Evolutionary conservation across 2,113 vertebrate species (phyloP), one percentile per base, ranked within the genome.

Genomic region (Rallus limicola): DNA sequence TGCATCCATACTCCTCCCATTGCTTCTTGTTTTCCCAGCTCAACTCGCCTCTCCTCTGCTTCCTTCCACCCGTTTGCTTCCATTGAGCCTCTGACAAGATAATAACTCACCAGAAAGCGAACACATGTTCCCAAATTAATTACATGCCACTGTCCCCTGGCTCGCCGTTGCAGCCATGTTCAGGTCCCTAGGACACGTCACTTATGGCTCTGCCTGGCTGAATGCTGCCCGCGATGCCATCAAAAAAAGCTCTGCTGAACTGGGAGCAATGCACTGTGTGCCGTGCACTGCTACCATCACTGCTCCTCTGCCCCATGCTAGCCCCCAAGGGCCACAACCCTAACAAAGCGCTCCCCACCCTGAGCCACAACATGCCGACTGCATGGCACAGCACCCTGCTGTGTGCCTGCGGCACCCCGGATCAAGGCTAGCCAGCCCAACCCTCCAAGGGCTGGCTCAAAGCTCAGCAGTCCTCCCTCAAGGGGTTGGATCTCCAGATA

Each of bases 101-200:
- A 92, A 87, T 91, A 92, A 88, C 94, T 91, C 91, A 92, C 88
- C 46, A 33, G 94, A 85, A 88, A 82, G 72, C 1, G 13, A 95
- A 78, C 67, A 86, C 64, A 44, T 55, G 81, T 91, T 91, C 84
- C 79, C 69, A 63, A 70, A 78, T 93, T 62, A 74, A 79, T 86
- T 79, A 42, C 16, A 19, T 8, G 72, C 52, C 55, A 17, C 28
- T 19, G 29, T 83, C 67, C 82, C 85, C 52, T 8, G 23, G 74
- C 40, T 90, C 19, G 2, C n/a, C 31, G 13, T 13, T 58, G 40
- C 12, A 26, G 64, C 62, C 72, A 16, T 28, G 44, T 59, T 42
- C 50, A 10, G 33, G 38, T 69, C 82, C 28, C 63, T 38, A 64
- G 53, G 58, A 86, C 34, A 21, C 62, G 4, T 7, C 2, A 1